Percentiles rank a stretch among this genome's conserved stretches.
Conservation (phyloP, 2,888 invertebrate genomes). For the Phymatocera aterrima region DNA sequence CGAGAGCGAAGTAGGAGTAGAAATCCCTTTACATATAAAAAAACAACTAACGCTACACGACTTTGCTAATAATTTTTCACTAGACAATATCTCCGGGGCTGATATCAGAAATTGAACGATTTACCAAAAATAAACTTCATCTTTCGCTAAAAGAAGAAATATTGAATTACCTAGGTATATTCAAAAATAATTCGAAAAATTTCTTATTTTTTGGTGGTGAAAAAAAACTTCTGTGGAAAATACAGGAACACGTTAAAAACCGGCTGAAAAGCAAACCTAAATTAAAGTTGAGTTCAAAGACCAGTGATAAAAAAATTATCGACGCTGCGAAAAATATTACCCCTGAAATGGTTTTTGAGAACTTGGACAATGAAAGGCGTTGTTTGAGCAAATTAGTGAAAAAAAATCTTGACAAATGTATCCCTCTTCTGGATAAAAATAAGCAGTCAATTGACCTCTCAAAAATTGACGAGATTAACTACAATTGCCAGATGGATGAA, state of each 20-base stretch:
- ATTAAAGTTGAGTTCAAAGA: neutral
- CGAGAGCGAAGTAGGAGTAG: conserved; percentile 1
- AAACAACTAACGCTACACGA: conserved; percentile 16
- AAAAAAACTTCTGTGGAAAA: conserved; percentile 7
- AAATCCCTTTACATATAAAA: conserved; percentile 15
- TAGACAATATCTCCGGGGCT: conserved; percentile 5
- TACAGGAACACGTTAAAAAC: neutral
- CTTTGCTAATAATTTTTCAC: conserved; percentile 1
- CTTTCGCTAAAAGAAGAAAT: neutral
- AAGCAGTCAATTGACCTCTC: neutral
- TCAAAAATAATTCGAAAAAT: neutral
- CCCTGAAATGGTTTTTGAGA: conserved; percentile 19
- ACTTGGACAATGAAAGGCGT: neutral
- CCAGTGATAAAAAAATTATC: neutral
- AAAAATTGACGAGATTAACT: neutral
- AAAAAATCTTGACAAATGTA: neutral
- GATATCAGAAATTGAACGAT: conserved; percentile 19
- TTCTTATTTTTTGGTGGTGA: conserved; percentile 23
- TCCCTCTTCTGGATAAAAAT: neutral
- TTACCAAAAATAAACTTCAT: neutral
- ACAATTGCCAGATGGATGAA: conserved; percentile 12
- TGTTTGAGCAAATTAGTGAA: neutral
- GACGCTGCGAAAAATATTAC: neutral
- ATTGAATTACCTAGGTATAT: conserved; percentile 12
- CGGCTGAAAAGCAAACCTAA: neutral